Evolutionary conservation across 2,797 vertebrate species (phyloP), one percentile per base, ranked within the genome.

Genomic region (Choloepus didactylus): DNA sequence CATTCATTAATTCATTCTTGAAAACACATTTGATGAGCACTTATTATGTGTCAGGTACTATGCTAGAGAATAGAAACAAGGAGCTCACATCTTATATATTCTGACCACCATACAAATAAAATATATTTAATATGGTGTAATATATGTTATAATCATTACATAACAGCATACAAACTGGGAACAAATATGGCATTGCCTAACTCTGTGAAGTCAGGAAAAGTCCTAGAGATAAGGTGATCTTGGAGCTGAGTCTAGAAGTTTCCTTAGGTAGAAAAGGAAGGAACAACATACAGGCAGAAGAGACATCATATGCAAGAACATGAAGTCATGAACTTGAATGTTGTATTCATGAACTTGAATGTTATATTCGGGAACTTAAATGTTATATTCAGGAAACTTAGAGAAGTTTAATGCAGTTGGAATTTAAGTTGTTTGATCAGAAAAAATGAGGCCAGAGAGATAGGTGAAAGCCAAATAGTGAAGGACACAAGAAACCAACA

Each of bases 151-250:
- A 4, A 23, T 87, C 1, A 7, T 1, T 41, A 12, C 5, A 10
- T 16, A 9, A 66, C 44, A 56, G 46, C 27, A 23, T 4, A 35
- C 18, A 44, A n/a, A 49, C 41, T 12, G 11, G 64, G 51, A 4
- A 6, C 0, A 0, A 27, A 11, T 2, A 1, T 56, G 25, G 21
- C 4, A 5, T 0, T 25, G 3, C 3, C 35, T 8, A 88, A 44
- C 41, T 44, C 89, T 56, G 6, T 5, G 69, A 54, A 80, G 4
- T 31, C 6, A 88, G 46, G 66, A 21, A 3, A 25, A 66, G 2
- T 11, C 0, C 31, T 1, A 1, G 23, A 46, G 19, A 29, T 9
- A 35, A 82, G 6, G 15, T 6, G 4, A 67, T 4, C 8, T 4
- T 51, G 6, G 23, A 21, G 25, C 15, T 90, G 51, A 7, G 46